Percentiles rank a stretch among this genome's conserved stretches.
Conservation (phyloP, 2,888 invertebrate genomes). For the Crocallis elinguaria region DNA sequence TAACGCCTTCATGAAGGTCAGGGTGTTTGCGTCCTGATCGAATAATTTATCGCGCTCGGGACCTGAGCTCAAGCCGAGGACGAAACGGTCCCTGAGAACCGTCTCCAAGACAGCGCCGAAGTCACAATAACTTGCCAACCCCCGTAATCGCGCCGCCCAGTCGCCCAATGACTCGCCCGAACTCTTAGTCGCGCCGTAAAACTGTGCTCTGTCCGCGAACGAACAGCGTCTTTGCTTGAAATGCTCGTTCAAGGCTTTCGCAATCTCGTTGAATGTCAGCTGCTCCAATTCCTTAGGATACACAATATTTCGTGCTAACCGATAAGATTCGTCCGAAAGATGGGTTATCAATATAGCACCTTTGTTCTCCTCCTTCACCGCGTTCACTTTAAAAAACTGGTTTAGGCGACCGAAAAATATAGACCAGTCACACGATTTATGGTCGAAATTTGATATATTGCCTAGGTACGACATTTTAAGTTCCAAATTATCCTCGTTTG, state of each 20-base stretch:
- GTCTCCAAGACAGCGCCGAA: background rate
- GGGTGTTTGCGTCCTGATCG: background rate
- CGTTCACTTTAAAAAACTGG: background rate
- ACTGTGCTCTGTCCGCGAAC: background rate
- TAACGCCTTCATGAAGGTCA: background rate
- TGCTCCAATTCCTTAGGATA: background rate
- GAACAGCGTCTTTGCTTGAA: background rate
- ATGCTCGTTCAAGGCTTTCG: background rate
- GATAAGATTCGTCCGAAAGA: background rate
- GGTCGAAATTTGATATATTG: background rate
- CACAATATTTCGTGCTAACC: background rate
- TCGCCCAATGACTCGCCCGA: background rate
- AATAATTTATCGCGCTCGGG: conserved; percentile 17
- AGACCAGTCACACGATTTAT: background rate
- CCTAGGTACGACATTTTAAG: background rate
- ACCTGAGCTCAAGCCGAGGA: conserved; percentile 24
- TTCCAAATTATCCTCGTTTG: background rate
- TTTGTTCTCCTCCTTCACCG: background rate
- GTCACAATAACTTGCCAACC: background rate
- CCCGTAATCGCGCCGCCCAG: background rate
- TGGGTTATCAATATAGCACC: background rate
- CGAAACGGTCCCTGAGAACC: conserved; percentile 2
- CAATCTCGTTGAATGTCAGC: background rate
- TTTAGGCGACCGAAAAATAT: background rate
- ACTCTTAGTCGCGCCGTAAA: background rate